Evolutionary conservation across 2,113 vertebrate species (phyloP).

Genomic region (Typhlomys cinereus): DNA sequence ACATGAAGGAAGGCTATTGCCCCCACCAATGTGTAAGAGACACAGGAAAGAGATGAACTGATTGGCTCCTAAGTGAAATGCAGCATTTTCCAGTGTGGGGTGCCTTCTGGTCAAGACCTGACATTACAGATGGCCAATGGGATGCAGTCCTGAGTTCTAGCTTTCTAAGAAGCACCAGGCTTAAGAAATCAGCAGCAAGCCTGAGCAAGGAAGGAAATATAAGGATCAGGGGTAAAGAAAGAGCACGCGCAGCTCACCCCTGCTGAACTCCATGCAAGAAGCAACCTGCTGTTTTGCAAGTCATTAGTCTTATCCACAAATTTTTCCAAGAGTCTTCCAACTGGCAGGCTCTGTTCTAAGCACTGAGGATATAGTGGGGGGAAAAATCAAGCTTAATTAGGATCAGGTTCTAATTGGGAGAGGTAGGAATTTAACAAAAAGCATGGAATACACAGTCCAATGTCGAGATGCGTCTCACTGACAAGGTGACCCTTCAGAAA

Average conservation of each 20-base stretch:
- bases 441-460: not conserved
- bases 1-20: not conserved
- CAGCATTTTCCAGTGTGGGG: not conserved
- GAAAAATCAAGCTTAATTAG: not conserved
- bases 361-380: not conserved
- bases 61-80: not conserved
- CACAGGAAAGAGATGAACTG: not conserved
- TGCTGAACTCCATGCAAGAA: not conserved
- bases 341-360: not conserved
- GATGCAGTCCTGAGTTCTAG: not conserved
- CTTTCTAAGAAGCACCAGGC: not conserved
- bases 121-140: not conserved
- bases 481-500: not conserved
- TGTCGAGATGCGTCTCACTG: not conserved
- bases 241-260: not conserved
- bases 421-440: not conserved
- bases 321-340: not conserved
- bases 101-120: not conserved
- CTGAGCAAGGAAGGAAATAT: not conserved
- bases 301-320: not conserved
- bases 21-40: not conserved
- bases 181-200: not conserved
- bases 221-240: not conserved
- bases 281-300: not conserved
- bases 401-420: not conserved